Evolutionary conservation across 2,113 vertebrate genomes (phyloP).

Genomic region (Laticauda colubrina): DNA sequence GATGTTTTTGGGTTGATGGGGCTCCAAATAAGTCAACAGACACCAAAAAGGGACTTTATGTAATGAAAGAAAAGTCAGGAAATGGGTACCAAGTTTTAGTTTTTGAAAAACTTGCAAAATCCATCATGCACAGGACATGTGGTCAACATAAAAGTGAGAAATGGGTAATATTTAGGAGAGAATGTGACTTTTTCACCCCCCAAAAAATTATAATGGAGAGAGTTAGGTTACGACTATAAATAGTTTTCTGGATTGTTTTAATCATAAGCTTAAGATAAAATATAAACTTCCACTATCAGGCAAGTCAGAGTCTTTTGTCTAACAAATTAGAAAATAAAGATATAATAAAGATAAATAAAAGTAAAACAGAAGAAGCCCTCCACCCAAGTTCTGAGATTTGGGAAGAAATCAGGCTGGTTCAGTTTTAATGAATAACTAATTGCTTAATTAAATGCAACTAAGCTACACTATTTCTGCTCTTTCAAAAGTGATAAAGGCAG

Average conservation of each 20-base stretch:
- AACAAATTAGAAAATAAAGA: background rate
- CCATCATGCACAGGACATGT: background rate
- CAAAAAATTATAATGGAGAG: background rate
- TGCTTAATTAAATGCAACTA: background rate
- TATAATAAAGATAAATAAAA: background rate
- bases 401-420: background rate
- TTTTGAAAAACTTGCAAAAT: background rate
- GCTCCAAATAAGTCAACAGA: background rate
- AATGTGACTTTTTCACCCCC: background rate
- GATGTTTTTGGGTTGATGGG: background rate
- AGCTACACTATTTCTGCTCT: background rate
- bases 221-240: background rate
- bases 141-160: background rate
- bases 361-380: accelerated
- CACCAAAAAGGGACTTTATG: background rate
- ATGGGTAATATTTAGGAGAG: background rate
- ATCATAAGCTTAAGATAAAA: background rate
- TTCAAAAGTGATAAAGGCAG: background rate
- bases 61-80: background rate
- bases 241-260: background rate
- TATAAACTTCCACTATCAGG: background rate
- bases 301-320: background rate
- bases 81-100: background rate
- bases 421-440: background rate
- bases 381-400: background rate